Conservation (phyloP, 1,140 invertebrate genomes). For the Drosophila virilis region DNA sequence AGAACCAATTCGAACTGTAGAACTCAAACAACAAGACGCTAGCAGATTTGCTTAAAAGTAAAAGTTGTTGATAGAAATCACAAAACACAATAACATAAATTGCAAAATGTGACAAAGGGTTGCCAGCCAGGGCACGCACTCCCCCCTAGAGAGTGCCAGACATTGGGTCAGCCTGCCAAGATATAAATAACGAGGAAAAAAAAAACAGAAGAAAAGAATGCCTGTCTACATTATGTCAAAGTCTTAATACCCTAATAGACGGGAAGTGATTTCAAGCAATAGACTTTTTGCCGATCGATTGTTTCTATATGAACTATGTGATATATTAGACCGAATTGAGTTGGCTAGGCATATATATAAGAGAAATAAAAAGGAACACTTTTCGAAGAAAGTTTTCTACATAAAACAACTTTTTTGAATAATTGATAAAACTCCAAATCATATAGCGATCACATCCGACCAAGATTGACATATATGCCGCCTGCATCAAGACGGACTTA, state of each 20-base stretch:
- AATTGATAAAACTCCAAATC: too few relatives aligned
- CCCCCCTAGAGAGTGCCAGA: conserved; percentile 28
- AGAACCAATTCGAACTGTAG: conserved; percentile 25
- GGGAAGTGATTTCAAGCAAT: too few relatives aligned
- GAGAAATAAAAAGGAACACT: too few relatives aligned
- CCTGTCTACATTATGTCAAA: neutral
- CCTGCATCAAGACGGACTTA: too few relatives aligned
- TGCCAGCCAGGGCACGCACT: conserved; percentile 33
- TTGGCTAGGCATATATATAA: too few relatives aligned
- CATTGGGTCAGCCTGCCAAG: conserved; percentile 69
- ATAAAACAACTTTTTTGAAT: too few relatives aligned
- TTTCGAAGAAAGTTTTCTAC: too few relatives aligned
- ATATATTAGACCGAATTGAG: too few relatives aligned
- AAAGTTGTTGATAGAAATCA: conserved; percentile 83
- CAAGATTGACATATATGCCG: too few relatives aligned
- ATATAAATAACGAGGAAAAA: conserved; percentile 62
- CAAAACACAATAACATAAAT: conserved; percentile 79
- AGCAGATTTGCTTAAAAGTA: conserved; percentile 73
- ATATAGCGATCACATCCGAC: too few relatives aligned
- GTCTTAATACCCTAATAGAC: neutral
- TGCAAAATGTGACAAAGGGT: conserved; percentile 80
- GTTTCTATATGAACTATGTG: too few relatives aligned
- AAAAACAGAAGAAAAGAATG: conserved; percentile 24
- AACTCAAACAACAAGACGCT: conserved; percentile 15
- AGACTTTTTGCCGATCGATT: too few relatives aligned